Base-by-base conservation (phyloP, 2,797 vertebrate genomes). In the Heliangelus exortis region DNA sequence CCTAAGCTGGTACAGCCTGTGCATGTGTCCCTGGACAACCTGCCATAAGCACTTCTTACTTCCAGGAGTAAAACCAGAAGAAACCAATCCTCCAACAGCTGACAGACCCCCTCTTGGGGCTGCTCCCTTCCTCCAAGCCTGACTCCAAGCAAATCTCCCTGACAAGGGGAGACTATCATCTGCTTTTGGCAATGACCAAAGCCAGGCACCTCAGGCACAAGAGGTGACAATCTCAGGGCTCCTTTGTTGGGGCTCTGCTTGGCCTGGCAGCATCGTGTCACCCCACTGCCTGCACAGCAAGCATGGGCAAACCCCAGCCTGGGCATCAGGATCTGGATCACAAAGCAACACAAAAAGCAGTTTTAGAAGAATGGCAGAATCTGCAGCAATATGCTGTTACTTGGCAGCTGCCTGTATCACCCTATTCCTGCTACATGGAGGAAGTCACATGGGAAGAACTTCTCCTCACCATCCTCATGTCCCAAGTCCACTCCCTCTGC, bases 11-110 rank as follows among this genome's bases (percentile, higher is more conserved):
- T 20, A 12, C 11, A 9, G 28, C 1, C 79, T 12, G 7, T 2
- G 3, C 33, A 1, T 2, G 7, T 2, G 0, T 29, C 45, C 65
- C 22, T 1, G 0, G 39, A 51, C 53, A 41, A 50, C 11, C n/a
- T 0, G 1, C 53, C 43, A 13, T 10, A 53, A 87, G 41, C 9
- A 4, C 9, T 74, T 50, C 62, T 86, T 58, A 31, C 50, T 91
- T 80, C 45, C 65, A 89, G 57, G 28, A 91, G 43, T 13, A 55
- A 74, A 33, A 85, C 1, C 53, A 53, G 39, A 83, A 2, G 43
- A 69, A 87, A 7, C 15, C 51, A 34, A 48, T 21, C 22, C 61
- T 45, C 34, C 48, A 58, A 66, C 51, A 79, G 80, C 86, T 47
- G 71, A 67, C 81, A 82, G 81, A 41, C 13, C 39, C 39, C 39